These are phyloP conservation scores for Zosterops japonicus DNA, from an alignment of 2,113 vertebrate species.

Conservation along the genomic window DNA sequence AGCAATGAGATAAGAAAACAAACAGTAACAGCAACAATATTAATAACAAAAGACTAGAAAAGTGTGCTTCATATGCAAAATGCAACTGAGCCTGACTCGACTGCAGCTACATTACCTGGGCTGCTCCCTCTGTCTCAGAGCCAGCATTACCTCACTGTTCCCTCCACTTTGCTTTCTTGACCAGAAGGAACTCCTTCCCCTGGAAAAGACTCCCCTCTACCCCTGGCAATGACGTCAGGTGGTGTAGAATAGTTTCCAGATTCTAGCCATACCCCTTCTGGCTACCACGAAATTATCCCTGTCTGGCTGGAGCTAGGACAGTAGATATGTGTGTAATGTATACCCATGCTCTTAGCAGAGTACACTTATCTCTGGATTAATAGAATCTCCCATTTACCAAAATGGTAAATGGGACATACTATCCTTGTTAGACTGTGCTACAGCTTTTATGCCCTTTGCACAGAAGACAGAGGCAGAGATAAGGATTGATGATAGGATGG, in stretches of 20 bases:
- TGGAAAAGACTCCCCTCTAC: neutral
- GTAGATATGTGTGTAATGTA: neutral
- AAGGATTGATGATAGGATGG: neutral
- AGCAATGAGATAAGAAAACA: neutral
- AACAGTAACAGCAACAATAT: neutral
- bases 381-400: neutral
- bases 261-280: neutral
- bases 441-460: neutral
- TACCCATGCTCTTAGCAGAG: neutral
- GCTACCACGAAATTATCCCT: neutral
- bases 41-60: neutral
- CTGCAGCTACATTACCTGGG: neutral
- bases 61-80: neutral
- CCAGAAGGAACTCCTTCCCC: neutral
- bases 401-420: neutral
- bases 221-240: rapidly evolving
- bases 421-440: neutral
- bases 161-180: neutral
- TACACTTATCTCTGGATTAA: neutral
- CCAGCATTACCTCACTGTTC: neutral
- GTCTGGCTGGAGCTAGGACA: neutral
- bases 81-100: rapidly evolving
- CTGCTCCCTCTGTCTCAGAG: neutral
- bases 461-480: neutral
- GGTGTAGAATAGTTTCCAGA: neutral